Conservation (phyloP, 2,797 vertebrate genomes). For the Syngnathus rostellatus region DNA sequence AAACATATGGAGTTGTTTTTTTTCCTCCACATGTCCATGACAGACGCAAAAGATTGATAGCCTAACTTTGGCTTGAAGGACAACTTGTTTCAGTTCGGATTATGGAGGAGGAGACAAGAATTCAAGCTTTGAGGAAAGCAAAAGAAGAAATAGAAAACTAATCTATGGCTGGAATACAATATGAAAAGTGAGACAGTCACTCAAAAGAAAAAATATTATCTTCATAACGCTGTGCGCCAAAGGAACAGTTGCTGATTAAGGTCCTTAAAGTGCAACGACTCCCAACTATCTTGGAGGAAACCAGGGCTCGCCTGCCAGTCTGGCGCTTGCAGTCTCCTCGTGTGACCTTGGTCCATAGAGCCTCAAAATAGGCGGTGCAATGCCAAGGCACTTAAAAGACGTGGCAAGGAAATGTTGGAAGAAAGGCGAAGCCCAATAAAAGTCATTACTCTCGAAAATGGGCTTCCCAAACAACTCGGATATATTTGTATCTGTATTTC, state of each 20-base stretch:
- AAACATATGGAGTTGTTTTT: background rate
- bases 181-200: constrained; percentile 60
- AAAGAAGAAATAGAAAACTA: background rate
- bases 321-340: constrained; percentile 66
- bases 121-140: background rate
- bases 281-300: constrained; percentile 76
- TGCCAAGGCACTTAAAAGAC: constrained; percentile 44
- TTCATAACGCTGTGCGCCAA: constrained; percentile 53
- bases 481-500: background rate
- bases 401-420: constrained; percentile 71
- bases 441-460: background rate
- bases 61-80: background rate
- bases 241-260: constrained; percentile 57
- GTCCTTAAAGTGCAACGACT: constrained; percentile 65
- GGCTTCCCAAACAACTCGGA: background rate
- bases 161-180: constrained; percentile 31
- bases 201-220: constrained; percentile 60
- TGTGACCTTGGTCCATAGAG: constrained; percentile 67
- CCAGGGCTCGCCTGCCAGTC: constrained; percentile 75
- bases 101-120: background rate
- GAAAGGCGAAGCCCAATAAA: constrained; percentile 47
- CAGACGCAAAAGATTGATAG: background rate
- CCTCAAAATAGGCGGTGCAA: constrained; percentile 69
- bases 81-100: background rate
- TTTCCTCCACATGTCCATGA: background rate